Conservation (phyloP, 2,888 invertebrate species). For the Meiosimyza platycephala region DNA sequence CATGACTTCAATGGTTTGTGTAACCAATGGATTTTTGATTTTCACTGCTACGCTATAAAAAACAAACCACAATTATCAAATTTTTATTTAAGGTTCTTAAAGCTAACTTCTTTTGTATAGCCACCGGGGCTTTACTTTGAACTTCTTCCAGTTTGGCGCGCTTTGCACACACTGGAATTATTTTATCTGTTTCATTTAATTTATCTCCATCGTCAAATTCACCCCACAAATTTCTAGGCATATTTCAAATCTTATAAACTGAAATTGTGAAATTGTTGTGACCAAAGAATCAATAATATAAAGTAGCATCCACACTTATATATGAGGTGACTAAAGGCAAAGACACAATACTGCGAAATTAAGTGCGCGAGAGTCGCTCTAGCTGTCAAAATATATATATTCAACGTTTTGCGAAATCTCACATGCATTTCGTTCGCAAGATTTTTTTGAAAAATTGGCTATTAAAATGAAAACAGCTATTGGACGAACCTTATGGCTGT, state of each 20-base stretch:
- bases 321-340: too few relatives aligned
- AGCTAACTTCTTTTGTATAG: slow-evolving; percentile 48
- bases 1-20: slow-evolving; percentile 67
- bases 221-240: slow-evolving; percentile 51
- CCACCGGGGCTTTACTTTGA: slow-evolving; percentile 43
- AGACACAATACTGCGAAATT: too few relatives aligned
- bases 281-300: too few relatives aligned
- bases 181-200: slow-evolving; percentile 41
- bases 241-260: slow-evolving; percentile 18
- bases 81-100: neutral
- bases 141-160: slow-evolving; percentile 55
- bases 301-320: too few relatives aligned
- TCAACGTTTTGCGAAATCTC: too few relatives aligned
- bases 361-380: too few relatives aligned
- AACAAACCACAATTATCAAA: neutral
- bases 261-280: too few relatives aligned
- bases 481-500: too few relatives aligned
- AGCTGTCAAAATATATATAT: too few relatives aligned
- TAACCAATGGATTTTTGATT: slow-evolving; percentile 62
- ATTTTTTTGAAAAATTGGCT: too few relatives aligned
- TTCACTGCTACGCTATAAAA: slow-evolving; percentile 53
- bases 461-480: too few relatives aligned
- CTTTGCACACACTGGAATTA: slow-evolving; percentile 51
- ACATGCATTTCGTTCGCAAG: too few relatives aligned
- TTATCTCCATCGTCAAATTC: slow-evolving; percentile 44